phyloP scores from a whole-genome alignment of 2,113 vertebrate species.

The Turdus rufiventris region DNA sequence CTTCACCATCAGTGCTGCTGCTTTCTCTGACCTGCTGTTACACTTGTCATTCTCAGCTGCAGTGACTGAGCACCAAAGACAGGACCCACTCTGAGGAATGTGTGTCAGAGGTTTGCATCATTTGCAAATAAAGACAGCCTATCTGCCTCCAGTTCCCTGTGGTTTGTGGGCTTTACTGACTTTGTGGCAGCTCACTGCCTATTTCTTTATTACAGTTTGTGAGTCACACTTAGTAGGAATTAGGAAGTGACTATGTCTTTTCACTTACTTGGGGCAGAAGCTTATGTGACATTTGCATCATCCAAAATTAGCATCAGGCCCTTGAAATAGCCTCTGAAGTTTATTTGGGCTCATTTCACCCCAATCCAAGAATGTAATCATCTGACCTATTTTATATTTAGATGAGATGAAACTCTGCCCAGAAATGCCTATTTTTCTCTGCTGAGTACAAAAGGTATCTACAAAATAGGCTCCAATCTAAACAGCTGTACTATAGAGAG shows the following conservation, averaged over 20 bases:
- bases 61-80: fast-evolving
- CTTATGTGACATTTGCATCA: background rate
- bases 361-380: background rate
- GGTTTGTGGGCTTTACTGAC: background rate
- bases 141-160: background rate
- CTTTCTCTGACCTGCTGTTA: background rate
- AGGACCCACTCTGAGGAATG: background rate
- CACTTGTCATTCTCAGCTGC: background rate
- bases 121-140: background rate
- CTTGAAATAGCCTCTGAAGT: background rate
- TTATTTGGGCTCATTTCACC: background rate
- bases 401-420: background rate
- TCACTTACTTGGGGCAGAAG: background rate
- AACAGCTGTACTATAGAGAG: background rate
- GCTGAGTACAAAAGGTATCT: background rate
- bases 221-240: background rate
- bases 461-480: background rate
- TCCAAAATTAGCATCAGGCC: background rate
- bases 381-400: background rate
- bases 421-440: background rate
- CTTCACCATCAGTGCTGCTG: background rate
- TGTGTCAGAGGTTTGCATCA: background rate
- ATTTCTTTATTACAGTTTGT: background rate
- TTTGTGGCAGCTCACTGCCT: background rate
- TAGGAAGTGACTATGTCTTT: background rate